Percentiles rank a stretch among this genome's conserved stretches.
Evolutionary conservation across 2,888 invertebrate species (phyloP).

Genomic region (Eupithecia exiguata): DNA sequence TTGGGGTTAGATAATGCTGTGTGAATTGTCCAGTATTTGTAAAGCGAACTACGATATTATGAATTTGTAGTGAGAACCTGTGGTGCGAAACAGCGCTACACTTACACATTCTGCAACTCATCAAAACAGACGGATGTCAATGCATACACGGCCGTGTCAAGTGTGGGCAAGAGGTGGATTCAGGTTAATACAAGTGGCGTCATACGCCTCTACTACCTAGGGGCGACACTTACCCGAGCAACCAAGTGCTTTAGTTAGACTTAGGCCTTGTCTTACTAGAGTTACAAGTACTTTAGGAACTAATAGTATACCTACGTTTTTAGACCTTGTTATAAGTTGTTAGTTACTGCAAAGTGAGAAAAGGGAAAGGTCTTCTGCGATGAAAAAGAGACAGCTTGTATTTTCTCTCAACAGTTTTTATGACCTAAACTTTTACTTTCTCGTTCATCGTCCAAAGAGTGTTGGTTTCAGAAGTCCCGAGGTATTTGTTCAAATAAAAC

Average conservation of each 20-base stretch:
- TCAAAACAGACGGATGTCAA: conserved; percentile 46
- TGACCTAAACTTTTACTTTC: background rate
- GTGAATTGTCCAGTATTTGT: no score
- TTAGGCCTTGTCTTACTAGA: background rate
- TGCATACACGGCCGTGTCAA: conserved; percentile 62
- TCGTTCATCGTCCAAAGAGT: background rate
- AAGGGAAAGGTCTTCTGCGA: background rate
- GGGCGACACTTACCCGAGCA: background rate
- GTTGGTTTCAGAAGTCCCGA: background rate
- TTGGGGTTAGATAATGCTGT: no score
- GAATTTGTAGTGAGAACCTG: no score
- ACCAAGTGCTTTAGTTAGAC: background rate
- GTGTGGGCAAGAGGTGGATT: conserved; percentile 39
- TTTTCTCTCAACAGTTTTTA: background rate
- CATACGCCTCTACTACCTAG: background rate
- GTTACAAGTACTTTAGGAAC: background rate
- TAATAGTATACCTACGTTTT: background rate
- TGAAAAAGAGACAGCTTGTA: background rate
- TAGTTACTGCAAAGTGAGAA: background rate
- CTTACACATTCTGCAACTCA: background rate
- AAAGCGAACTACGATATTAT: background rate
- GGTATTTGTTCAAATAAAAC: background rate
- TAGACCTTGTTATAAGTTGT: background rate
- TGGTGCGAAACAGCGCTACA: no score
- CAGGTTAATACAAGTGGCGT: background rate